Percentiles rank a stretch among this genome's conserved stretches.
Conservation (phyloP, 2,113 vertebrate genomes). For the Australoheros scitulus region DNA sequence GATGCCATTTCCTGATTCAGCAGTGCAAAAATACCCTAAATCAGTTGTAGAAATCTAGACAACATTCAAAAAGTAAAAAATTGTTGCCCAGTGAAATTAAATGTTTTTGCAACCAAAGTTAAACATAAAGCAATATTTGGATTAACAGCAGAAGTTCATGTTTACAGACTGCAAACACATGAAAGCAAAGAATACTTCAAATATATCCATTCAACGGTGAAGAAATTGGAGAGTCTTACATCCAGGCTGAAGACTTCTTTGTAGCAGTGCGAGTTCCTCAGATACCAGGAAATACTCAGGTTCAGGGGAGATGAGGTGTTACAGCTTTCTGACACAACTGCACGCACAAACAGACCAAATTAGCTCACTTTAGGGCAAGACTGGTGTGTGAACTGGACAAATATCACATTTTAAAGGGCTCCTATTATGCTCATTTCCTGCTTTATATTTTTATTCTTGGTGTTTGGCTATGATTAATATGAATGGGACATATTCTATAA, state of each 20-base stretch:
- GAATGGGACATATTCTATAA: not conserved
- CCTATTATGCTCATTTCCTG: no score
- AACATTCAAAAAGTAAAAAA: no score
- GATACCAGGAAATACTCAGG: constrained; percentile 77
- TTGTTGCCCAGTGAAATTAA: no score
- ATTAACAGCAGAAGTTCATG: no score
- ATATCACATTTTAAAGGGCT: not conserved
- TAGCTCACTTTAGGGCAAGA: fast-evolving
- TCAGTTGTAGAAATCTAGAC: no score
- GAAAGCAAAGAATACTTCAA: not conserved
- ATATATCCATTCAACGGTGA: not conserved
- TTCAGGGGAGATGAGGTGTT: not conserved
- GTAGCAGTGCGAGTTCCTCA: constrained; percentile 80
- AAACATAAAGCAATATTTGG: not conserved
- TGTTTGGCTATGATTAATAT: not conserved
- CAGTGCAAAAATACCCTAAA: no score
- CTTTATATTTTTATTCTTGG: not conserved
- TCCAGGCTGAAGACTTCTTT: constrained; percentile 68
- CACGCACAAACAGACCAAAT: not conserved
- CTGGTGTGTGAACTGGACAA: not conserved
- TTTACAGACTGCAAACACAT: not conserved
- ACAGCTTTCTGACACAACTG: constrained; percentile 26
- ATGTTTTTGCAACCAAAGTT: not conserved
- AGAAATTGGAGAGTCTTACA: constrained; percentile 58
- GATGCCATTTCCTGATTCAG: no score